Evolutionary conservation across 2,797 vertebrate genomes (phyloP), one percentile per base, ranked within the genome.

Genomic region (Syngnathus rostellatus): DNA sequence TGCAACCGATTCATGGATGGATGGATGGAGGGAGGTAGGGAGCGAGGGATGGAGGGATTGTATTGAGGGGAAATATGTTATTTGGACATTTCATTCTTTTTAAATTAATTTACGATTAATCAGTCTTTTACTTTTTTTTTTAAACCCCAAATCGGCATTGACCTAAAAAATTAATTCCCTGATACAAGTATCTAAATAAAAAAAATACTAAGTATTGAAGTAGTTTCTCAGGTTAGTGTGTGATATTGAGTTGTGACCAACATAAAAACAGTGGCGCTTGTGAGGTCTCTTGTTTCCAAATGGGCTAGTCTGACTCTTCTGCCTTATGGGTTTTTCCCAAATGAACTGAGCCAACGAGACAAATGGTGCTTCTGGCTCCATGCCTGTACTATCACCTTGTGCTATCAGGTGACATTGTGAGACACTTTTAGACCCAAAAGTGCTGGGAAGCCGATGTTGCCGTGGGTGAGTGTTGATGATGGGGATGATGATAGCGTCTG

Each of bases 371-470:
- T 5, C 9, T 31, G 40, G 63, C 46, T 39, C 9, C 1, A 17
- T 6, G 46, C 62, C 62, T 64, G 62, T 53, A 39, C 31, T 50
- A 64, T 43, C 63, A 64, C 50, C 40, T 53, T 64, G 23, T 40
- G 45, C 62, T 46, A 50, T 46, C 62, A 50, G 58, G 63, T 64
- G 55, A 58, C 55, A 58, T 58, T 58, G 55, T 58, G 45, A 51
- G 48, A 64, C 67, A 66, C 79, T 76, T 80, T 80, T 76, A 79
- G 74, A 43, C 60, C 60, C 55, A 58, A 58, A 62, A 78, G 70
- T 66, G 76, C 79, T 69, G 0, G 65, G 70, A 74, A 84, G 82
- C 77, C 77, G 78, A 79, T 21, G 72, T 80, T 61, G 70, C 70
- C 71, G 70, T 67, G 73, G 72, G 70, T 3, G 54, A 81, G 80